A percentile compares a stretch with the other conserved stretches of the same genome.
phyloP scores from a whole-genome alignment of 37 sponge, comb jelly and placozoan species.

The Amphimedon queenslandica region DNA sequence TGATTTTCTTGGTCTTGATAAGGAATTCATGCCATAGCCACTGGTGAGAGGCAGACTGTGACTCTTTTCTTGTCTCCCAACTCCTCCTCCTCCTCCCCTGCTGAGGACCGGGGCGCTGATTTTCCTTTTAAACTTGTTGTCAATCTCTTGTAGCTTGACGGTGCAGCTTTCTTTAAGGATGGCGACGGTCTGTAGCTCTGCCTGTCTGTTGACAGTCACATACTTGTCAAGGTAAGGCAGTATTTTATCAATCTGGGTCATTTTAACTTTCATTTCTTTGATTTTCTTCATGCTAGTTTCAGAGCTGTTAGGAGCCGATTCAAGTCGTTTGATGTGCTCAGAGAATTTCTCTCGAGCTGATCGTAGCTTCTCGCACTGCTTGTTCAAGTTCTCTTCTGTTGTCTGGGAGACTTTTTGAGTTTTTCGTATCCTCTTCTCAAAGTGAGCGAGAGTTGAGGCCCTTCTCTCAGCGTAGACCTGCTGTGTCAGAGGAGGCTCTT shows the following conservation, averaged over 20 bases:
- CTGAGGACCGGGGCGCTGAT: neutral
- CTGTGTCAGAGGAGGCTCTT: neutral
- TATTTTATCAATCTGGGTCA: slow-evolving; percentile 59
- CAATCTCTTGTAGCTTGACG: slow-evolving; percentile 23
- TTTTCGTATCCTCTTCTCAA: slow-evolving; percentile 59
- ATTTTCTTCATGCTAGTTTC: slow-evolving; percentile 17
- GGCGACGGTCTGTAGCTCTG: slow-evolving; percentile 68
- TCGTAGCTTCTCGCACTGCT: slow-evolving; percentile 38
- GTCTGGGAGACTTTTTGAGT: slow-evolving; percentile 58
- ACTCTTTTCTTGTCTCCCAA: neutral
- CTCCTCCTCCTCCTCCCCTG: neutral
- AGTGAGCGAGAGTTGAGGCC: slow-evolving; percentile 32
- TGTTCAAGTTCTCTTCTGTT: slow-evolving; percentile 60
- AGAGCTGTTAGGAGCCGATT: slow-evolving; percentile 24
- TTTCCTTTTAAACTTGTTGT: neutral
- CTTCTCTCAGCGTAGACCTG: neutral
- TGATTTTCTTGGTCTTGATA: slow-evolving; percentile 7
- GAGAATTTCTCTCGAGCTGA: slow-evolving; percentile 38
- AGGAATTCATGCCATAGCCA: neutral
- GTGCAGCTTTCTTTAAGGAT: slow-evolving; percentile 56
- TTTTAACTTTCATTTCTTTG: slow-evolving; percentile 18
- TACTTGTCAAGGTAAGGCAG: slow-evolving; percentile 71
- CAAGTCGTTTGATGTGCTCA: slow-evolving; percentile 24
- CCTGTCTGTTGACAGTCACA: slow-evolving; percentile 59
- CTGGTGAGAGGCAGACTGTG: neutral